These are phyloP conservation scores for Megamerina dolium DNA, from an alignment of 2,888 invertebrate species.

Conservation along the genomic window DNA sequence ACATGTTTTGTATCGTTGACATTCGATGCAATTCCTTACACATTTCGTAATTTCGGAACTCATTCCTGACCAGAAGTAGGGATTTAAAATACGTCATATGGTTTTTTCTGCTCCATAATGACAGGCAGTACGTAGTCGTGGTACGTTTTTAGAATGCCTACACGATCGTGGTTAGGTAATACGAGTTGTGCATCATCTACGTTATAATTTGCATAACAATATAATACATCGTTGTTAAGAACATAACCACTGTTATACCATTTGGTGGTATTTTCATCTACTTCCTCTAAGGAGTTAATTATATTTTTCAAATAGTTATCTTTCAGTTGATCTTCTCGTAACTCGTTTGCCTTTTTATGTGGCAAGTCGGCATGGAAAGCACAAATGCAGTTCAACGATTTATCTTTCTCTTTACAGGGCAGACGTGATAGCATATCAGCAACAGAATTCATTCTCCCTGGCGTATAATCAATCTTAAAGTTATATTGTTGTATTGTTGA, in stretches of 20 bases:
- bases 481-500: slow-evolving; percentile 45
- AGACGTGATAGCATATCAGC: slow-evolving; percentile 17
- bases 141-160: slow-evolving; percentile 9
- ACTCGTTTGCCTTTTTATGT: slow-evolving; percentile 9
- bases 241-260: neutral
- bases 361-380: slow-evolving; percentile 9
- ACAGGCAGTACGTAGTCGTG: slow-evolving; percentile 19
- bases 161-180: slow-evolving; percentile 6
- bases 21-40: slow-evolving; percentile 11
- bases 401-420: neutral
- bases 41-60: slow-evolving; percentile 7
- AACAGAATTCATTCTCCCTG: slow-evolving; percentile 28
- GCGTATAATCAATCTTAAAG: slow-evolving; percentile 38
- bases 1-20: slow-evolving; percentile 14
- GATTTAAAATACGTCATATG: slow-evolving; percentile 6
- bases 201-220: slow-evolving; percentile 12
- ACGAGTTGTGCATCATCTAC: slow-evolving; percentile 9
- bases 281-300: neutral
- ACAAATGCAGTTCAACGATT: slow-evolving; percentile 3
- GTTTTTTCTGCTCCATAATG: slow-evolving; percentile 18
- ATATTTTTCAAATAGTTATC: too few species aligned
- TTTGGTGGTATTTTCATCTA: neutral
- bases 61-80: slow-evolving; percentile 17
- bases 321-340: too few species aligned
- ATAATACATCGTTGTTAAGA: slow-evolving; percentile 8